phyloP scores from a whole-genome alignment of 2,113 vertebrate genomes.

The Theristicus caerulescens region DNA sequence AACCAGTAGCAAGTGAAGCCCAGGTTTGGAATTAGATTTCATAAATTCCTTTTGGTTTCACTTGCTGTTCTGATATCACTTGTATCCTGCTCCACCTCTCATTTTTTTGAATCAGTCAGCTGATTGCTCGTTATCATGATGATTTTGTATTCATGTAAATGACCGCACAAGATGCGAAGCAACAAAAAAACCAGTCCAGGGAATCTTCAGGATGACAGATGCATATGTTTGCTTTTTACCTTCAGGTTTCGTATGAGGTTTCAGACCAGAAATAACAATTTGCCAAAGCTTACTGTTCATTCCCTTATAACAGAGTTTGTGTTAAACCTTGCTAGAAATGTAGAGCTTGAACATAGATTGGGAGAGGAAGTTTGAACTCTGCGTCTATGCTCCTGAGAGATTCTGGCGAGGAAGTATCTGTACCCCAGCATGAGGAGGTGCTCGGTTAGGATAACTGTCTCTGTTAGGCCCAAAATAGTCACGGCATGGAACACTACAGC shows the following conservation, averaged over 20 bases:
- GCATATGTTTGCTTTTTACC: not conserved
- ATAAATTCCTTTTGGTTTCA: not conserved
- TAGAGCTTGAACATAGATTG: not conserved
- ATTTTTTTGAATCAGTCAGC: not conserved
- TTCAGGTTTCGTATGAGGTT: not conserved
- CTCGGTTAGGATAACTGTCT: not conserved
- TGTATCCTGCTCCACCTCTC: not conserved
- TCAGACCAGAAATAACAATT: not conserved
- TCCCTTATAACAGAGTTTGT: not conserved
- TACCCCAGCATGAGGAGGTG: not conserved
- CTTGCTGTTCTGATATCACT: not conserved
- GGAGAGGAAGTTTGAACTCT: not conserved
- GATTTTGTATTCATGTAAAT: not conserved
- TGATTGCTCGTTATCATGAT: not conserved
- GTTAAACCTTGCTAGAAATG: not conserved
- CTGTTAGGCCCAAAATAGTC: not conserved
- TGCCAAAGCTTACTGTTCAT: not conserved
- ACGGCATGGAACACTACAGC: fast-evolving
- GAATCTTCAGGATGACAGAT: not conserved
- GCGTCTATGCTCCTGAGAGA: not conserved
- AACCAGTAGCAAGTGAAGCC: not conserved
- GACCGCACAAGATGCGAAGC: not conserved
- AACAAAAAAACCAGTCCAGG: not conserved
- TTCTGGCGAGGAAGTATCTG: not conserved
- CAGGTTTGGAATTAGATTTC: not conserved